These are phyloP conservation scores for Schlechtendalia chinensis DNA, from an alignment of 1,140 invertebrate species.

Conservation along the genomic window DNA sequence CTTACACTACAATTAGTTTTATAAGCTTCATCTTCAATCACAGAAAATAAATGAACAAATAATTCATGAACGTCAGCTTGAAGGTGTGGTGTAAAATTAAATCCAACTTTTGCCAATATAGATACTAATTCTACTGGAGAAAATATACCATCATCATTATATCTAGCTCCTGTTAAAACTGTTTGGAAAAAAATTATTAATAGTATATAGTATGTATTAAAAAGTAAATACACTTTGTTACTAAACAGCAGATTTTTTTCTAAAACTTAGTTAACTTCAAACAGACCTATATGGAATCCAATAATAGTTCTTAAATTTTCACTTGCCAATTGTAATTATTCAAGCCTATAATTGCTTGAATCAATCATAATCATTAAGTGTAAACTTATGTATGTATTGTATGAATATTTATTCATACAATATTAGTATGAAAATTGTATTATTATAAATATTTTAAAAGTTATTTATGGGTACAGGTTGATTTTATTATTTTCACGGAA, in stretches of 20 bases:
- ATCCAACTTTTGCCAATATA: conserved; percentile 70
- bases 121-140: conserved; percentile 74
- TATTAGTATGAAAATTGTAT: not conserved
- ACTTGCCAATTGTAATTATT: no score
- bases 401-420: no score
- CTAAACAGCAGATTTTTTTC: no score
- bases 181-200: conserved; percentile 44
- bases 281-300: no score
- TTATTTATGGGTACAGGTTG: no score
- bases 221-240: no score
- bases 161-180: conserved; percentile 75
- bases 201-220: no score
- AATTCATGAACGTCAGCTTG: conserved; percentile 93
- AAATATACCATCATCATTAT: conserved; percentile 64
- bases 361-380: no score
- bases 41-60: conserved; percentile 80
- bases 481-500: no score
- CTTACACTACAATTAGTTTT: conserved; percentile 56
- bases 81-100: conserved; percentile 77
- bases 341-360: no score
- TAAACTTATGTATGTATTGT: not conserved
- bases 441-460: not conserved
- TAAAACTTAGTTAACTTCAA: no score
- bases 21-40: conserved; percentile 77
- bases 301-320: no score